Evolutionary conservation across 2,888 invertebrate species (phyloP).

Genomic region (Acleris laterana): DNA sequence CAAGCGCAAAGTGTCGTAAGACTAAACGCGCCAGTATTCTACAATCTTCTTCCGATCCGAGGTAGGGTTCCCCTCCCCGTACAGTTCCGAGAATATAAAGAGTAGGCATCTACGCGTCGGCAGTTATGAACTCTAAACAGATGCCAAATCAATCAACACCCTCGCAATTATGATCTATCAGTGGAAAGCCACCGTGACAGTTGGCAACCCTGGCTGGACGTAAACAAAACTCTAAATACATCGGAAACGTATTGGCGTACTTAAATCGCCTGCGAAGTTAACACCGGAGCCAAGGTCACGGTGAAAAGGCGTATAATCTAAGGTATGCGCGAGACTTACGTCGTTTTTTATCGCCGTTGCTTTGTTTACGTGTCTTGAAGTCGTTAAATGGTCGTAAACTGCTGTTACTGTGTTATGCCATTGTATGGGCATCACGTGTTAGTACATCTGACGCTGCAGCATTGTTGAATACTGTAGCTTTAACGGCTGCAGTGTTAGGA

Average conservation of each 20-base stretch:
- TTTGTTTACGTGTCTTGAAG: constrained; percentile 9
- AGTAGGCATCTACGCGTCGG: no score
- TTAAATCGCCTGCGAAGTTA: constrained; percentile 7
- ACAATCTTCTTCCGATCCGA: no score
- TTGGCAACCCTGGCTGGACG: neutral
- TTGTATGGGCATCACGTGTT: constrained; percentile 10
- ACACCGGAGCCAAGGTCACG: constrained; percentile 4
- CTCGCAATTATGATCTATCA: neutral
- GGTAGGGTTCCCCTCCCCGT: no score
- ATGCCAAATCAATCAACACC: neutral
- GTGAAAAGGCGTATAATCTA: constrained; percentile 1
- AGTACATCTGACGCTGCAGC: constrained; percentile 4
- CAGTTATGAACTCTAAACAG: no score
- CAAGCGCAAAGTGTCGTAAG: no score
- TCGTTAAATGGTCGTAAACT: constrained; percentile 23
- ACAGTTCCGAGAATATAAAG: no score
- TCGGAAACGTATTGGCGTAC: constrained; percentile 11
- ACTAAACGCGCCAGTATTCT: no score
- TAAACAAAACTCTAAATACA: constrained; percentile 8
- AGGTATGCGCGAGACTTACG: neutral
- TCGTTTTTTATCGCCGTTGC: neutral
- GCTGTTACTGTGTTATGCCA: constrained; percentile 5
- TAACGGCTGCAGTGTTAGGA: no score
- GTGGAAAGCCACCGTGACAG: neutral
- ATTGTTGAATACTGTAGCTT: neutral